Evolutionary conservation across 2,797 vertebrate species (phyloP).

Genomic region (Erithacus rubecula): DNA sequence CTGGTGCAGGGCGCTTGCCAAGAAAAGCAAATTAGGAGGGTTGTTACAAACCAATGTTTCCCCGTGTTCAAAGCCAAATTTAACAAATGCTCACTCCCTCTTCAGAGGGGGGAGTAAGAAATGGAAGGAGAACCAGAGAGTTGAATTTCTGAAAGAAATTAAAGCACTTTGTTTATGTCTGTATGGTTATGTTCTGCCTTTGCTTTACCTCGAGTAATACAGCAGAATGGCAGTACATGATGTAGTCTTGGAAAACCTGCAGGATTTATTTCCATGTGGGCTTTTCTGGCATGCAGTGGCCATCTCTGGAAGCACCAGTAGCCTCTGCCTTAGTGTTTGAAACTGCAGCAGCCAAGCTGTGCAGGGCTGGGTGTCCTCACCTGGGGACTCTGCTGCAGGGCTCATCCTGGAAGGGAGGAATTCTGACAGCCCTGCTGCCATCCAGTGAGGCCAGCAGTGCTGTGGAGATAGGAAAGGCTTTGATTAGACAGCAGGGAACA

Average conservation of each 20-base stretch:
- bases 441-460: neutral
- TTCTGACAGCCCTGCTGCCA: neutral
- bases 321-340: rapidly evolving
- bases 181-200: neutral
- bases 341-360: neutral
- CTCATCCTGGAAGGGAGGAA: rapidly evolving
- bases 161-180: neutral
- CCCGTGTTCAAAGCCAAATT: slow-evolving; percentile 7
- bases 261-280: neutral
- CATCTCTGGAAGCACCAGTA: rapidly evolving
- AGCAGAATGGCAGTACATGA: rapidly evolving
- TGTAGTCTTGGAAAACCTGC: neutral
- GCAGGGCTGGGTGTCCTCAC: neutral
- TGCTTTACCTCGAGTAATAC: neutral
- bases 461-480: neutral
- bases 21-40: slow-evolving; percentile 44
- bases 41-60: slow-evolving; percentile 10
- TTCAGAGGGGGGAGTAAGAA: neutral
- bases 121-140: neutral
- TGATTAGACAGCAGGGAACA: neutral
- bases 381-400: too few species aligned
- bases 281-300: neutral
- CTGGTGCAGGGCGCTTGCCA: neutral
- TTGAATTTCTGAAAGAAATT: neutral
- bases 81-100: neutral